Evolutionary conservation across 2,113 vertebrate species (phyloP).

Genomic region (Parus major): DNA sequence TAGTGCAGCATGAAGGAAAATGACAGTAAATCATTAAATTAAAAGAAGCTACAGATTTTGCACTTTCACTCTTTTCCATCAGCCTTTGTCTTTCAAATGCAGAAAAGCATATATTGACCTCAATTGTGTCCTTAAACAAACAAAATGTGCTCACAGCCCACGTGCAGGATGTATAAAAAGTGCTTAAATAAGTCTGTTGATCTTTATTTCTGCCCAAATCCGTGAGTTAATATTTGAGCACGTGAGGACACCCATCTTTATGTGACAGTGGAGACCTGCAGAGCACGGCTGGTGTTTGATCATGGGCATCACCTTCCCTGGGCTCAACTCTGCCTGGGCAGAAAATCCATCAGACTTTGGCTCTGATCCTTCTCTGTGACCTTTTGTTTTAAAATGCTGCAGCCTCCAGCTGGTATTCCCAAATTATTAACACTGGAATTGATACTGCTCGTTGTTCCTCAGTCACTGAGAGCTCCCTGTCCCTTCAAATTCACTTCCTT

Average conservation of each 20-base stretch:
- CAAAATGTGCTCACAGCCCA: not conserved
- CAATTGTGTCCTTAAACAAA: not conserved
- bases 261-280: not conserved
- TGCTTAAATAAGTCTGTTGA: not conserved
- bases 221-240: not conserved
- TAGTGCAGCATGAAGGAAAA: not conserved
- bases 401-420: not conserved
- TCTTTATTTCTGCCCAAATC: not conserved
- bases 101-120: not conserved
- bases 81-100: not conserved
- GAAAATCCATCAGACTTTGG: not conserved
- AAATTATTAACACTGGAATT: not conserved
- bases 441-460: not conserved
- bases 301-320: not conserved
- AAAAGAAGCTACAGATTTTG: not conserved
- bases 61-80: not conserved
- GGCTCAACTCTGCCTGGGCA: not conserved
- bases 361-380: not conserved
- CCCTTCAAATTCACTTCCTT: not conserved
- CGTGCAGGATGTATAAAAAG: not conserved
- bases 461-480: not conserved
- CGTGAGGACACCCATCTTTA: not conserved
- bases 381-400: not conserved
- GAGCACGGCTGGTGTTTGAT: not conserved
- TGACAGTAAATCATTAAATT: not conserved